phyloP scores from a whole-genome alignment of 1,140 invertebrate genomes.

The Dreissena rostriformis region DNA sequence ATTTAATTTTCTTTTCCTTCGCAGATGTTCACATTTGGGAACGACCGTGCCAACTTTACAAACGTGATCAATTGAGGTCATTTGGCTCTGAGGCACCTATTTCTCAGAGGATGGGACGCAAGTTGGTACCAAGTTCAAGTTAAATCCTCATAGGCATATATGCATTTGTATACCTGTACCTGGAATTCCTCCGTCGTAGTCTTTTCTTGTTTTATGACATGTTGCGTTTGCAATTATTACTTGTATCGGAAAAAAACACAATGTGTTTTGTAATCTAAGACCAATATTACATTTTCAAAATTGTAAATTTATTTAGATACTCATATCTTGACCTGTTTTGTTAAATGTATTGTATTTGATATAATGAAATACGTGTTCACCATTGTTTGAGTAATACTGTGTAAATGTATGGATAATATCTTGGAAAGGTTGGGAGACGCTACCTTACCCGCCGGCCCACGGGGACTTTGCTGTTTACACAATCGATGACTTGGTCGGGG shows the following conservation, averaged over 20 bases:
- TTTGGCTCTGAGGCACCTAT: neutral
- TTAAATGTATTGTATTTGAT: no score
- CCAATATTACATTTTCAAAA: no score
- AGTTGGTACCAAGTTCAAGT: neutral
- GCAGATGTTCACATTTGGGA: neutral
- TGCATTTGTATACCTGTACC: neutral
- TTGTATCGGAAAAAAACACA: neutral
- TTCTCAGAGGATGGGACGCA: neutral
- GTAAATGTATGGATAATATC: no score
- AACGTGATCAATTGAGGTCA: neutral
- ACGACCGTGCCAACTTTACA: neutral
- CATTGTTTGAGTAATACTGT: neutral
- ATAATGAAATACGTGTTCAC: no score
- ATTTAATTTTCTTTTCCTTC: no score
- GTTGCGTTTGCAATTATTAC: no score
- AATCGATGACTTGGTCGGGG: neutral
- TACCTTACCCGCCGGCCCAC: slow-evolving; percentile 38
- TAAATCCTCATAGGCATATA: neutral
- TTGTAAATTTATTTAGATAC: no score
- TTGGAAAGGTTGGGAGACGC: neutral
- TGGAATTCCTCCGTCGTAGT: neutral
- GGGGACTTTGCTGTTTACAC: slow-evolving; percentile 40
- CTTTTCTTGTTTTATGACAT: neutral
- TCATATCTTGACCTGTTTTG: no score
- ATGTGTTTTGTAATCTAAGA: no score